A percentile compares a stretch with the other conserved stretches of the same genome.
These are phyloP conservation scores for Conchocele bisecta DNA, from an alignment of 2,888 invertebrate genomes.

Conservation along the genomic window DNA sequence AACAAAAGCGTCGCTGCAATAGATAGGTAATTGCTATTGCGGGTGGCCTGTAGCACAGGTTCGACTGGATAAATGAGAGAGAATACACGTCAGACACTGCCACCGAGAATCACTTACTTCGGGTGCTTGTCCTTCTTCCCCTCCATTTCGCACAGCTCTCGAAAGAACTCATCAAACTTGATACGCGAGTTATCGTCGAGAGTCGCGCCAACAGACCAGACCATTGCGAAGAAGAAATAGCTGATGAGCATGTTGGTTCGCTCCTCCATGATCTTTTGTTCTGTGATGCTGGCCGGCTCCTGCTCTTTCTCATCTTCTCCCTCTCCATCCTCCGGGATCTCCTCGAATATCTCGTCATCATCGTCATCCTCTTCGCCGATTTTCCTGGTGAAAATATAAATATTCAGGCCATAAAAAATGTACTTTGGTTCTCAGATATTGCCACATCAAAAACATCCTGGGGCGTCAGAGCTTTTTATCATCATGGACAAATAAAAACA, in stretches of 20 bases:
- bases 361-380: conserved; percentile 79
- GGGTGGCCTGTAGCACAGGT: too few relatives aligned
- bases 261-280: conserved; percentile 80
- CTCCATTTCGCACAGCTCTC: conserved; percentile 86
- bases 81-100: too few relatives aligned
- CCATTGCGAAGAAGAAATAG: conserved; percentile 81
- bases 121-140: conserved; percentile 78
- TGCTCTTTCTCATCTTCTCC: conserved; percentile 47
- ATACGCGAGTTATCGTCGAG: conserved; percentile 78
- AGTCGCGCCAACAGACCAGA: conserved; percentile 81
- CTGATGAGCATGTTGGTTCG: conserved; percentile 79
- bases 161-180: conserved; percentile 82
- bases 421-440: too few relatives aligned
- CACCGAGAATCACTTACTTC: too few relatives aligned
- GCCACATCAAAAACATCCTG: too few relatives aligned
- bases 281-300: conserved; percentile 63
- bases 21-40: too few relatives aligned
- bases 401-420: too few relatives aligned
- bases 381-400: too few relatives aligned
- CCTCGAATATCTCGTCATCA: conserved; percentile 72
- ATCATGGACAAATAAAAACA: too few relatives aligned
- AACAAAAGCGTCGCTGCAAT: too few relatives aligned
- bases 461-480: too few relatives aligned
- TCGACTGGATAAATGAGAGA: too few relatives aligned
- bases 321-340: conserved; percentile 64